Evolutionary conservation across 2,888 invertebrate species (phyloP).

Genomic region (Smittia sp.): DNA sequence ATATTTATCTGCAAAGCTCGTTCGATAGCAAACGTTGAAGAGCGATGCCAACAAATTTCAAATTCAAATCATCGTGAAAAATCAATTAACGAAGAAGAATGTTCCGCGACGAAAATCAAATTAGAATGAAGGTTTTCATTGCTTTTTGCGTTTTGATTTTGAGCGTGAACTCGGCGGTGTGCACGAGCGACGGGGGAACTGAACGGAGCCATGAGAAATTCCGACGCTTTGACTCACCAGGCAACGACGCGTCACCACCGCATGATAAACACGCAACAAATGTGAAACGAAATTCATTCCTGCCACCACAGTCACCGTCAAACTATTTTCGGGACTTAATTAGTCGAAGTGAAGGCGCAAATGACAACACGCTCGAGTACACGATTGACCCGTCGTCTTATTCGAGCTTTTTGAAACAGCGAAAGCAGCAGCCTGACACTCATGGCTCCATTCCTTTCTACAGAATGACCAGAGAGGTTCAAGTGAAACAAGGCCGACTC

Average conservation of each 20-base stretch:
- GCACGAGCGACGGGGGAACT: neutral
- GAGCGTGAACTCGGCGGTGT: neutral
- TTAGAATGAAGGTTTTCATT: neutral
- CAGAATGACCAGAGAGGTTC: slow-evolving; percentile 54
- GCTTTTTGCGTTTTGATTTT: neutral
- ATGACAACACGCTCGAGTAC: neutral
- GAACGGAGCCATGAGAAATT: neutral
- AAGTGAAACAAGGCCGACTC: slow-evolving; percentile 65
- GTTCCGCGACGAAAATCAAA: neutral
- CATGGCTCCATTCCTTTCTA: neutral
- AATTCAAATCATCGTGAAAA: neutral
- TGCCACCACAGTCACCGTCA: slow-evolving; percentile 3
- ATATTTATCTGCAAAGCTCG: neutral
- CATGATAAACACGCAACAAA: slow-evolving; percentile 37
- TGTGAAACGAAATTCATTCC: slow-evolving; percentile 18
- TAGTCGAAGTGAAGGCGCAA: neutral
- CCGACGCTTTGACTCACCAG: slow-evolving; percentile 11
- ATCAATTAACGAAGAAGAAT: neutral
- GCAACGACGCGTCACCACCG: neutral
- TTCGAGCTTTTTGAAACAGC: neutral
- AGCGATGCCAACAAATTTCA: neutral
- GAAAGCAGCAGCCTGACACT: slow-evolving; percentile 16
- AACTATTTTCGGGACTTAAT: slow-evolving; percentile 31
- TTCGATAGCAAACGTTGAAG: neutral
- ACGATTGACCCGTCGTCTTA: neutral